Evolutionary conservation across 2,113 vertebrate genomes (phyloP).

Genomic region (Nannobrachium achirus): DNA sequence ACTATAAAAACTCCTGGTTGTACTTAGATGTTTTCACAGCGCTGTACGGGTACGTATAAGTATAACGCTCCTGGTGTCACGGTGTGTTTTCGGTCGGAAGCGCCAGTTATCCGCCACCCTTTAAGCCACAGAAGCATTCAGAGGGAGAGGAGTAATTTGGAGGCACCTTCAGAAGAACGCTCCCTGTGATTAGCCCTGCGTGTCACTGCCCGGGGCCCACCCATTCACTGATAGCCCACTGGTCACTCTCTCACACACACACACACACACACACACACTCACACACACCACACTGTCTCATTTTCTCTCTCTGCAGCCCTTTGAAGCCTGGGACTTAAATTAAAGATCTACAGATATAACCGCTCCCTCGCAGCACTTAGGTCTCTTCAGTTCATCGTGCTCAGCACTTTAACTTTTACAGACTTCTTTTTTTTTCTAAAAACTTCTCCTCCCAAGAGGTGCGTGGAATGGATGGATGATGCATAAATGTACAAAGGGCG

Average conservation of each 20-base stretch:
- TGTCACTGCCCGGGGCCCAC: constrained; percentile 60
- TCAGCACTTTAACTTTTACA: constrained; percentile 58
- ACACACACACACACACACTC: too few relatives aligned
- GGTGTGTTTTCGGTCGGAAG: too few relatives aligned
- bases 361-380: constrained; percentile 51
- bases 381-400: constrained; percentile 47
- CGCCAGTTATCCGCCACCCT: too few relatives aligned
- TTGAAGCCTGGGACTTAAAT: constrained; percentile 75
- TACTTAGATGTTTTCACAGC: too few relatives aligned
- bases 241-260: constrained; percentile 69
- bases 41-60: too few relatives aligned
- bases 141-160: constrained; percentile 54
- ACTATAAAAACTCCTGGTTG: too few relatives aligned
- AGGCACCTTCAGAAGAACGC: constrained; percentile 57
- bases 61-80: too few relatives aligned
- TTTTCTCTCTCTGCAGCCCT: constrained; percentile 67
- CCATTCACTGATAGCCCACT: constrained; percentile 66
- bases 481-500: not conserved
- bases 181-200: constrained; percentile 57
- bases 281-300: constrained; percentile 62
- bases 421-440: constrained; percentile 4
- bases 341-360: constrained; percentile 76
- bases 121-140: constrained; percentile 42
- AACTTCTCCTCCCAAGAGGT: not conserved
- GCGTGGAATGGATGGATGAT: too few relatives aligned